Evolutionary conservation across 2,113 vertebrate genomes (phyloP).

Genomic region (Limanda limanda): DNA sequence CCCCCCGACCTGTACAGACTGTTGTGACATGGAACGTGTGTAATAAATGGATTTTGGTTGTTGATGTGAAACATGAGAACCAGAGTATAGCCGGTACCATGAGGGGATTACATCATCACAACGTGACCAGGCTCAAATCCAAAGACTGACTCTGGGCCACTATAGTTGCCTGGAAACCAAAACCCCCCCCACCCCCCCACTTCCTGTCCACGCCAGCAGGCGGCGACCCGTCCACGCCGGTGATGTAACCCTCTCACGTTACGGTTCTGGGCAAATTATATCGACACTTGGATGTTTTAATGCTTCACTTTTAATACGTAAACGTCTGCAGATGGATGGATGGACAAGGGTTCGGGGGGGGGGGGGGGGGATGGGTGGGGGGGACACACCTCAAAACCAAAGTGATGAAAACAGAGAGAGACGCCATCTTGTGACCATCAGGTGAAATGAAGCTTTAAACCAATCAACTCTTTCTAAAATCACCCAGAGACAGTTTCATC

Average conservation of each 20-base stretch:
- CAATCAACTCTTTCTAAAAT: conserved; percentile 51
- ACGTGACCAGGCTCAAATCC: conserved; percentile 53
- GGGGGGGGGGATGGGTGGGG: no score
- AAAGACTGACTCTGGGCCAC: conserved; percentile 66
- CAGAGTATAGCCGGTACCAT: conserved; percentile 46
- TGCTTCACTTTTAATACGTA: conserved; percentile 57
- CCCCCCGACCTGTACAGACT: neutral
- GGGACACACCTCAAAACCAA: conserved; percentile 74
- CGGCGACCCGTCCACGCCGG: conserved; percentile 47
- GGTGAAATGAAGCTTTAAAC: conserved; percentile 2
- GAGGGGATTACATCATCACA: conserved; percentile 63
- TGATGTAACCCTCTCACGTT: conserved; percentile 69
- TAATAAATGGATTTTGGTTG: conserved; percentile 69
- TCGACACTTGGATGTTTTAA: conserved; percentile 62
- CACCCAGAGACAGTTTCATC: conserved; percentile 52
- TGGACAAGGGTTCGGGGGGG: no score
- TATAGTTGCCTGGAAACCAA: conserved; percentile 77
- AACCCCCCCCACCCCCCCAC: no score
- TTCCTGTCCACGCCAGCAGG: neutral
- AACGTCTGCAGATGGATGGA: conserved; percentile 40
- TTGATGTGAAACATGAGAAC: conserved; percentile 56
- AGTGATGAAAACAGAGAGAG: conserved; percentile 49
- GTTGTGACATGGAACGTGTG: conserved; percentile 72
- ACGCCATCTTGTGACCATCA: conserved; percentile 15
- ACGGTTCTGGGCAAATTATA: conserved; percentile 51